These are phyloP conservation scores for Panzeria rudis DNA, from an alignment of 2,888 invertebrate genomes.

Conservation along the genomic window DNA sequence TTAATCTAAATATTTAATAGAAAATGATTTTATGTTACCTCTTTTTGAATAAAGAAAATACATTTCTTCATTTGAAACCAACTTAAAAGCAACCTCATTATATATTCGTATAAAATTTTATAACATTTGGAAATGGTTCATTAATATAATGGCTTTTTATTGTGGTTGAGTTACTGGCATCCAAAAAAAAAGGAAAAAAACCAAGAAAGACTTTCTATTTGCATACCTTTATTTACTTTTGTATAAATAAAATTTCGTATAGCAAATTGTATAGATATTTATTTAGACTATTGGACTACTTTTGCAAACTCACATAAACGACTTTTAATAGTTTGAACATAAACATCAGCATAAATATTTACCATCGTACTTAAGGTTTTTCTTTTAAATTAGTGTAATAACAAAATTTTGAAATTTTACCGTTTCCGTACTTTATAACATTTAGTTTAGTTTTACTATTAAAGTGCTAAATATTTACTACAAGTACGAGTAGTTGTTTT, in stretches of 20 bases:
- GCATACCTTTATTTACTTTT: slow-evolving; percentile 19
- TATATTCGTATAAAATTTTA: slow-evolving; percentile 46
- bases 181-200: slow-evolving; percentile 16
- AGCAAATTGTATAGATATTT: background rate
- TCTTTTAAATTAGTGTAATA: slow-evolving; percentile 57
- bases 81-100: slow-evolving; percentile 24
- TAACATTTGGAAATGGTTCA: slow-evolving; percentile 50
- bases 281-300: slow-evolving; percentile 19
- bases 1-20: background rate
- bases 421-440: slow-evolving; percentile 50
- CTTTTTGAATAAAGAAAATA: background rate
- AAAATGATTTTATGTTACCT: background rate
- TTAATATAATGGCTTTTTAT: slow-evolving; percentile 50
- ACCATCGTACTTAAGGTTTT: slow-evolving; percentile 27
- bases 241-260: slow-evolving; percentile 3
- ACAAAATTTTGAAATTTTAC: slow-evolving; percentile 50
- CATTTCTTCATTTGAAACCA: slow-evolving; percentile 1
- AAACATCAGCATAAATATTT: slow-evolving; percentile 28
- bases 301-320: background rate
- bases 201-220: slow-evolving; percentile 22
- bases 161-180: slow-evolving; percentile 41
- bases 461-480: slow-evolving; percentile 21
- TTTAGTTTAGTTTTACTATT: slow-evolving; percentile 30
- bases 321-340: background rate
- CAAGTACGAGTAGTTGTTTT: slow-evolving; percentile 4